Percentiles rank a stretch among this genome's conserved stretches.
Evolutionary conservation across 1,140 invertebrate species (phyloP).

Genomic region (Chironomus striatipennis): DNA sequence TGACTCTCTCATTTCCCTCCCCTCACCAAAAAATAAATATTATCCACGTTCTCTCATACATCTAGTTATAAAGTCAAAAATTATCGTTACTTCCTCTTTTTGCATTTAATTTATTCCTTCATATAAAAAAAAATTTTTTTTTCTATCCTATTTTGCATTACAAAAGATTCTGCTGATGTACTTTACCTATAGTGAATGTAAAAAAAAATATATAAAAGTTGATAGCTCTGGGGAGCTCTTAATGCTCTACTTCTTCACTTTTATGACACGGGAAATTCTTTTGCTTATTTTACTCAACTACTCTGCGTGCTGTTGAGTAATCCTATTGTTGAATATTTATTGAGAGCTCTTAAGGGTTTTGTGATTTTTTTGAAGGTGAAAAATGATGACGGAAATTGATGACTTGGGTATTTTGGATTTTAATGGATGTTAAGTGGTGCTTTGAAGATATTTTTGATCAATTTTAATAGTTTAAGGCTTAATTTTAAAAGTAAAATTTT

Average conservation of each 20-base stretch:
- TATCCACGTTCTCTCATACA: not conserved
- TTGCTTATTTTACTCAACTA: not conserved
- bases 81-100: constrained; percentile 2
- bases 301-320: too few species aligned
- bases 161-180: not conserved
- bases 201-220: too few species aligned
- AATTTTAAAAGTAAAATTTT: too few species aligned
- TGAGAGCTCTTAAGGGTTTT: too few species aligned
- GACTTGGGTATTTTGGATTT: too few species aligned
- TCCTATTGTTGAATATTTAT: too few species aligned
- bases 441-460: too few species aligned
- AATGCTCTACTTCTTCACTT: not conserved
- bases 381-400: too few species aligned
- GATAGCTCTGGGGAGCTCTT: not conserved
- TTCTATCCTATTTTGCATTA: not conserved
- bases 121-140: constrained; percentile 5
- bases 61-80: constrained; percentile 3
- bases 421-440: too few species aligned
- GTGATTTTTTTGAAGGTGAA: too few species aligned
- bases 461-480: too few species aligned
- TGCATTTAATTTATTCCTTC: not conserved
- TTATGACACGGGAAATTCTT: not conserved
- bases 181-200: too few species aligned
- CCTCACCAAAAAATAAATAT: not conserved
- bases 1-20: not conserved